phyloP scores from a whole-genome alignment of 2,113 vertebrate genomes.

The Trochalopteron elliotii region DNA sequence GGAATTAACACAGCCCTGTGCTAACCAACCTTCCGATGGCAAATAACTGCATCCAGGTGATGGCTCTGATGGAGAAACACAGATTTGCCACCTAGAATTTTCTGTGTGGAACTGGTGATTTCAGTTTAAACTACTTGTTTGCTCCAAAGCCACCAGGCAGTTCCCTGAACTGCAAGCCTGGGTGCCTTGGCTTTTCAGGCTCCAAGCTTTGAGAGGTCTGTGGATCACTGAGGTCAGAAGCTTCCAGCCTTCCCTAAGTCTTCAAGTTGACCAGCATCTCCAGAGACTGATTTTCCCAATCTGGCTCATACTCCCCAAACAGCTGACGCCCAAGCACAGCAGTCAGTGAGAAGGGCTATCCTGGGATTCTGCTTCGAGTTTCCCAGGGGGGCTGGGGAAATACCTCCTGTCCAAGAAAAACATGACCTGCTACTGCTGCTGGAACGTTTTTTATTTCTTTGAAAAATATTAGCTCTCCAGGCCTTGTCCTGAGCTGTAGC shows the following conservation, averaged over 20 bases:
- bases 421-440: neutral
- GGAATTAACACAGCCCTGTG: neutral
- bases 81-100: neutral
- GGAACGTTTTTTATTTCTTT: neutral
- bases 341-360: neutral
- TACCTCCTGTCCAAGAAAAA: constrained; percentile 32
- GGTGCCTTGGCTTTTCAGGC: neutral
- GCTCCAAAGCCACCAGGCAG: neutral
- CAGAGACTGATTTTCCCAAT: neutral
- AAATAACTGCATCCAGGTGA: neutral
- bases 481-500: neutral
- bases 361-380: neutral
- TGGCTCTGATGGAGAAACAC: fast-evolving
- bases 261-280: neutral
- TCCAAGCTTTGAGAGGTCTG: neutral
- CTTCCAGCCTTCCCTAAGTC: neutral
- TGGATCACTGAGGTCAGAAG: neutral
- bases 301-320: neutral
- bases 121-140: neutral
- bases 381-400: constrained; percentile 9
- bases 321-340: neutral
- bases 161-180: neutral
- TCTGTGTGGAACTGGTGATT: neutral
- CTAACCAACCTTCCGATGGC: neutral
- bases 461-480: neutral